Conservation (phyloP, 2,113 vertebrate species). For the Amphiprion ocellaris region DNA sequence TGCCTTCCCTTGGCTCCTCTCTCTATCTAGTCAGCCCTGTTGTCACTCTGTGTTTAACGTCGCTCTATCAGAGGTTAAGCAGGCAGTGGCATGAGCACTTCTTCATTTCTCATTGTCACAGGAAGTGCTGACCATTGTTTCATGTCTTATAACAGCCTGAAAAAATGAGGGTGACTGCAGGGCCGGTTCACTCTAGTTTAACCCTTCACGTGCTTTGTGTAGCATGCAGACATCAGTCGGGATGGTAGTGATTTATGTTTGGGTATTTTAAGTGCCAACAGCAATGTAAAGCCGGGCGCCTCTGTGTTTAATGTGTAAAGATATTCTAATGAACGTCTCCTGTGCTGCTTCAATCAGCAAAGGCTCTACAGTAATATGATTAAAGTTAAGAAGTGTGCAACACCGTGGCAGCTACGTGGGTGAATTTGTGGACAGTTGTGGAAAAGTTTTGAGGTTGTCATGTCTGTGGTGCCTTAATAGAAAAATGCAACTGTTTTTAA, state of each 20-base stretch:
- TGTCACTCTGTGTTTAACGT: slow-evolving; percentile 54
- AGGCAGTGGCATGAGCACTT: slow-evolving; percentile 32
- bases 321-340: slow-evolving; percentile 42
- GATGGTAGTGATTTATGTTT: slow-evolving; percentile 12
- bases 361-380: slow-evolving; percentile 31
- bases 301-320: slow-evolving; percentile 27
- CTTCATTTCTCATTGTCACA: slow-evolving; percentile 46
- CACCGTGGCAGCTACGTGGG: slow-evolving; percentile 1
- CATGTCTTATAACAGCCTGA: slow-evolving; percentile 25
- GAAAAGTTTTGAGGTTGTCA: background rate
- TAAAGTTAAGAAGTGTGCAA: slow-evolving; percentile 29
- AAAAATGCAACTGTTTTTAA: background rate
- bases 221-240: slow-evolving; percentile 13
- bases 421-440: background rate
- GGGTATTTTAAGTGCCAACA: background rate
- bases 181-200: slow-evolving; percentile 13
- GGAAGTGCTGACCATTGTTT: slow-evolving; percentile 52
- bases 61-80: slow-evolving; percentile 32
- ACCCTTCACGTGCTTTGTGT: slow-evolving; percentile 22
- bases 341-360: slow-evolving; percentile 15
- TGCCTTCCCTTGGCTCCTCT: slow-evolving; percentile 15
- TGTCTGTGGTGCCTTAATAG: background rate
- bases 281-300: slow-evolving; percentile 12
- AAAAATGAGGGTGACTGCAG: slow-evolving; percentile 42
- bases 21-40: slow-evolving; percentile 40